Base-by-base conservation (phyloP, 2,113 vertebrate genomes). In the Lasiurus borealis region DNA sequence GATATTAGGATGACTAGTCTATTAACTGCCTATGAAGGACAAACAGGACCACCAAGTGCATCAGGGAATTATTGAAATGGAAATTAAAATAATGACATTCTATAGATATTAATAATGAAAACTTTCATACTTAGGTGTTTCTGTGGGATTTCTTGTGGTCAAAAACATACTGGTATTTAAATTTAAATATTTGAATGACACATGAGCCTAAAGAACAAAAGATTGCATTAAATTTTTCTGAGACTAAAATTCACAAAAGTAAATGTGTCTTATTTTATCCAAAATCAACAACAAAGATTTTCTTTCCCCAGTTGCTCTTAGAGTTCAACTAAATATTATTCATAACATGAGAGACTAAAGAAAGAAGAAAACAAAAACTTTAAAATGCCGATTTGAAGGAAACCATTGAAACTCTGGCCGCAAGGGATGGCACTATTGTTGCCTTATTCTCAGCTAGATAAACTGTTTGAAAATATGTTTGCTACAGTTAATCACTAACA, bases 21-120 rank as follows among this genome's bases (percentile, higher is more conserved):
- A 57, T 80, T 93, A 97, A 95, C 90, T 97, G 96, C 23, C 36
- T 25, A 7, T 3, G 18, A 98, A 98, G 96, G 97, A 97, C 97
- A 98, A 34, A 8, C 62, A 97, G 93, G 98, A 97, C 93, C 98
- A 94, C 97, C 95, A 97, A 96, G 96, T 96, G 94, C 87, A 97
- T 59, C 88, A 94, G 92, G 95, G 96, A 87, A 97, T 57, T 97
- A 93, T 76, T 95, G 92, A 97, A 97, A 86, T 73, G 83, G 86
- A 98, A 98, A 99, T 98, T 98, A 98, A 98, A 98, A 95, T 92
- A 97, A 96, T 81, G 86, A 21, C 90, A 29, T 88, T 78, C 50
- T 88, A 64, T 50, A 95, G 71, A 73, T 77, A 95, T 21, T 92
- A 87, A 84, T 62, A 96, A 93, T 75, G 68, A 90, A 90, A 93